These are phyloP conservation scores for Ligdia adustata DNA, from an alignment of 2,888 invertebrate genomes.

Conservation along the genomic window DNA sequence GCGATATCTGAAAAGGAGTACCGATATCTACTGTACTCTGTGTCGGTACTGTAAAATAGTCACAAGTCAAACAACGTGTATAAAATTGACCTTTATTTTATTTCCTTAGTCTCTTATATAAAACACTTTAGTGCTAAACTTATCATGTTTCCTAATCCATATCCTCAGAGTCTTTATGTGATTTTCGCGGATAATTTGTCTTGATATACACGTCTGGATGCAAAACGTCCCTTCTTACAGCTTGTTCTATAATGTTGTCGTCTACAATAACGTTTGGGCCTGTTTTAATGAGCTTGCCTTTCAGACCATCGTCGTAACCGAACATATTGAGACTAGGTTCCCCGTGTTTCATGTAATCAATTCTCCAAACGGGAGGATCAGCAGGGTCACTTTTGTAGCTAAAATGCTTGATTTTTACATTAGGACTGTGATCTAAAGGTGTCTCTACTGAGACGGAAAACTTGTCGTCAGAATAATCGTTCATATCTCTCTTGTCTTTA, in stretches of 20 bases:
- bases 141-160: conserved; percentile 33
- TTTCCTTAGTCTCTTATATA: too few relatives aligned
- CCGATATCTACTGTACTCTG: too few relatives aligned
- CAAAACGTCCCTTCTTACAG: conserved; percentile 56
- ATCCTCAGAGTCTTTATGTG: conserved; percentile 43
- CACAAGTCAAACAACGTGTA: too few relatives aligned
- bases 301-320: conserved; percentile 48
- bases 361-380: conserved; percentile 66
- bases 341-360: conserved; percentile 73
- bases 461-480: conserved; percentile 60
- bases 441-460: conserved; percentile 66
- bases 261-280: conserved; percentile 54
- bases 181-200: conserved; percentile 58
- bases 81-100: too few relatives aligned
- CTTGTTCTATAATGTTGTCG: conserved; percentile 48
- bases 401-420: conserved; percentile 47
- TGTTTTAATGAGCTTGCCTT: conserved; percentile 58
- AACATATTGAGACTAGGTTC: conserved; percentile 61
- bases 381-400: conserved; percentile 50
- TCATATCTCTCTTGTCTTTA: conserved; percentile 50
- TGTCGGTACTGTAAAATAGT: too few relatives aligned
- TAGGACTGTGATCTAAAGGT: conserved; percentile 45
- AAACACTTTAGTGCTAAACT: too few relatives aligned
- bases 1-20: too few relatives aligned
- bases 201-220: conserved; percentile 72